Percentiles rank a stretch among this genome's conserved stretches.
Evolutionary conservation across 2,113 vertebrate species (phyloP).

Genomic region (Ellobius talpinus): DNA sequence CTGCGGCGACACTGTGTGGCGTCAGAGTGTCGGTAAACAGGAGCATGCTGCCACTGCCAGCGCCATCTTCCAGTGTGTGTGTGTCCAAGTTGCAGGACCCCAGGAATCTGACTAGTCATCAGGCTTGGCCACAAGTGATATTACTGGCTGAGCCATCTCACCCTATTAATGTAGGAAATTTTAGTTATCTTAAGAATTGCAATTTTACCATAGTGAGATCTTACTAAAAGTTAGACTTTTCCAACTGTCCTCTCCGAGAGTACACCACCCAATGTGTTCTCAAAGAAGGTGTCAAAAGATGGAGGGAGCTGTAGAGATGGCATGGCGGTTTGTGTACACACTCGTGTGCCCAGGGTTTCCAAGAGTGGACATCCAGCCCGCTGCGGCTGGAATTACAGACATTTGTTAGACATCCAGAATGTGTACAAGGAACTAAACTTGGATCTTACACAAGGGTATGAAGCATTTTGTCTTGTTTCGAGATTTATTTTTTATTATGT

Average conservation of each 20-base stretch:
- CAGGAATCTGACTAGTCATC: not conserved
- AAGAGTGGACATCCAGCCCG: not conserved
- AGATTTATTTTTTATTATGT: too few relatives aligned
- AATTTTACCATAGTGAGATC: not conserved
- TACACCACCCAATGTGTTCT: not conserved
- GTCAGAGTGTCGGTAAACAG: not conserved
- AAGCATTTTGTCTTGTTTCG: too few relatives aligned
- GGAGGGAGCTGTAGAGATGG: not conserved
- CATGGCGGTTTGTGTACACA: not conserved
- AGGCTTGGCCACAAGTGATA: not conserved
- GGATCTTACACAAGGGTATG: not conserved
- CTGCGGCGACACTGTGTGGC: not conserved
- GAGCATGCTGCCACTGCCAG: not conserved
- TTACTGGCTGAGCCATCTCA: not conserved
- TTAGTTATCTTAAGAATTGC: not conserved
- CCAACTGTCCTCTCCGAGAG: not conserved
- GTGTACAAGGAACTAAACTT: not conserved
- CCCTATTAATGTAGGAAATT: not conserved
- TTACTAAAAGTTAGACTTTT: not conserved
- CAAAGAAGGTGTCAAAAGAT: not conserved
- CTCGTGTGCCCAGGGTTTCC: not conserved
- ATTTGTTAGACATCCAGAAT: not conserved
- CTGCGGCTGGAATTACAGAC: not conserved
- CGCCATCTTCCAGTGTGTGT: not conserved
- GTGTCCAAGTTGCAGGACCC: not conserved